These are phyloP conservation scores for Apis cerana DNA, from an alignment of 1,140 invertebrate species.

Conservation along the genomic window DNA sequence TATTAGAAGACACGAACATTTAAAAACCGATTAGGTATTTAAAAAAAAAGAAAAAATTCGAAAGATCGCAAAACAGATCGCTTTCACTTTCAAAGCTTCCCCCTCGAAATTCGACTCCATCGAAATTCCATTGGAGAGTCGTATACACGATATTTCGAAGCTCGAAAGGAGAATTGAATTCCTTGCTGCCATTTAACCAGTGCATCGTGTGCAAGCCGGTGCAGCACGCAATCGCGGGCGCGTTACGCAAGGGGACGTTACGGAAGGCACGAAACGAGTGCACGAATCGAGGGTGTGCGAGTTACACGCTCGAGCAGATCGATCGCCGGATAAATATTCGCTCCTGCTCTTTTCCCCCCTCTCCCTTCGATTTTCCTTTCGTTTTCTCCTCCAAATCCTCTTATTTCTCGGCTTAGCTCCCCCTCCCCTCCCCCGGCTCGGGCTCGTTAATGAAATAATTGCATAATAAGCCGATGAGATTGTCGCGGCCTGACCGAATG, in stretches of 20 bases:
- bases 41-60: no score
- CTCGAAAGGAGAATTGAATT: background rate
- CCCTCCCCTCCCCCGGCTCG: background rate
- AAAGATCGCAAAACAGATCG: no score
- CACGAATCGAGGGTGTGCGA: slow-evolving; percentile 52
- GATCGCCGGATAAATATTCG: slow-evolving; percentile 34
- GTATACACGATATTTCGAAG: no score
- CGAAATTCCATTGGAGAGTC: background rate
- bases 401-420: background rate
- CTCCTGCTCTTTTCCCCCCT: no score
- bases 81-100: no score
- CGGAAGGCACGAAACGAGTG: slow-evolving; percentile 56
- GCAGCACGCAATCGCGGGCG: slow-evolving; percentile 38
- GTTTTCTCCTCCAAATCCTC: background rate
- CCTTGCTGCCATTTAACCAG: background rate
- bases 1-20: no score
- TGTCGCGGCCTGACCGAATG: slow-evolving; percentile 20
- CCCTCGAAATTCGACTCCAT: background rate
- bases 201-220: slow-evolving; percentile 12
- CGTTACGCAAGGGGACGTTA: slow-evolving; percentile 16
- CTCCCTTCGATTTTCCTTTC: background rate
- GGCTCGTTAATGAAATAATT: slow-evolving; percentile 44
- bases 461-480: slow-evolving; percentile 39
- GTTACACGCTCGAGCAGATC: slow-evolving; percentile 48
- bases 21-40: no score